Conservation (phyloP, 2,888 invertebrate genomes). For the Chorisops tibialis region DNA sequence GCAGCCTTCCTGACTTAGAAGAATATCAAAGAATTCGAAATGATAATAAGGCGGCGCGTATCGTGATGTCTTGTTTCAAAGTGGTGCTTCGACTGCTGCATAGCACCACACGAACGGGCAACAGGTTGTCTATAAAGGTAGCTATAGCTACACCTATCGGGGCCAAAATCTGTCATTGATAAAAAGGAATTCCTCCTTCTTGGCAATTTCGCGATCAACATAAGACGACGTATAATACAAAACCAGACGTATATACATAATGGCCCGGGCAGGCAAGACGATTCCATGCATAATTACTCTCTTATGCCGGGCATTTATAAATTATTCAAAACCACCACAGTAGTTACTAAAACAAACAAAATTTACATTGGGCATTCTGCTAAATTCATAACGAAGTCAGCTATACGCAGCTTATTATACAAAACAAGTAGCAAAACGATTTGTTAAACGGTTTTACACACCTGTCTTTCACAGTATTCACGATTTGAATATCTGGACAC, state of each 20-base stretch:
- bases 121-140: too few species aligned
- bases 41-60: conserved; percentile 35
- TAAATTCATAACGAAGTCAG: conserved; percentile 23
- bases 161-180: conserved; percentile 18
- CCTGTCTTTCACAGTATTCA: conserved; percentile 12
- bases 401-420: background rate
- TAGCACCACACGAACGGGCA: too few species aligned
- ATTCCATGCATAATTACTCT: conserved; percentile 24
- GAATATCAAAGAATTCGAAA: conserved; percentile 23
- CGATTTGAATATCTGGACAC: conserved; percentile 20
- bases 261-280: background rate
- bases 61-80: conserved; percentile 26
- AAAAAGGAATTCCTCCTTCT: conserved; percentile 17
- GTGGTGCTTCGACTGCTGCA: background rate
- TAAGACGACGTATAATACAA: too few species aligned
- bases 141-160: background rate
- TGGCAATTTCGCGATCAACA: background rate
- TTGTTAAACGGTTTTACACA: conserved; percentile 16
- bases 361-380: conserved; percentile 22
- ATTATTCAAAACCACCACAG: conserved; percentile 30
- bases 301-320: conserved; percentile 28
- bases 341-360: conserved; percentile 33
- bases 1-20: conserved; percentile 37
- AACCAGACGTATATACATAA: too few species aligned
- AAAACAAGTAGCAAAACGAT: background rate